These are phyloP conservation scores for Phycodurus eques DNA, from an alignment of 2,113 vertebrate species.

Conservation along the genomic window DNA sequence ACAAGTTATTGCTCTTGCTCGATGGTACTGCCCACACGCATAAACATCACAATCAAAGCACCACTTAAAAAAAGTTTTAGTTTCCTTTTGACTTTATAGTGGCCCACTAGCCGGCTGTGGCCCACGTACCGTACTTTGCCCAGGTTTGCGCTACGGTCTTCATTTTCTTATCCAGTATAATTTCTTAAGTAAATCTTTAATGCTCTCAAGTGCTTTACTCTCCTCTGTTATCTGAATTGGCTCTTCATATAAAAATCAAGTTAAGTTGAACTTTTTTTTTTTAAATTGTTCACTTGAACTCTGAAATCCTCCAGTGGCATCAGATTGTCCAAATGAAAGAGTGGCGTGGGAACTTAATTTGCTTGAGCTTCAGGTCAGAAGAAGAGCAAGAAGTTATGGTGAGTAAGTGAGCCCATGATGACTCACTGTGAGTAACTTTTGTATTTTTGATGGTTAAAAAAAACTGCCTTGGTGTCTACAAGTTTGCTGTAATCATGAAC, in stretches of 20 bases:
- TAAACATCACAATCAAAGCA: neutral
- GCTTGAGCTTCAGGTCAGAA: conserved; percentile 20
- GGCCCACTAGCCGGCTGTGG: neutral
- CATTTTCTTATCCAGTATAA: conserved; percentile 48
- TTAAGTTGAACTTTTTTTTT: conserved; percentile 37
- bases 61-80: neutral
- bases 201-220: conserved; percentile 44
- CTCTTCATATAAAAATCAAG: conserved; percentile 47
- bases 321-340: conserved; percentile 41
- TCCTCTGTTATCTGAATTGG: conserved; percentile 41
- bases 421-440: conserved; percentile 35
- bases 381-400: conserved; percentile 7
- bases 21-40: no score
- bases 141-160: neutral
- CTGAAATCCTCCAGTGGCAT: conserved; percentile 49
- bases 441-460: conserved; percentile 7
- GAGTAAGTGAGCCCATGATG: conserved; percentile 5
- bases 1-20: no score
- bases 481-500: conserved; percentile 23
- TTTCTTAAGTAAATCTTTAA: conserved; percentile 50
- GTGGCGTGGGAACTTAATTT: conserved; percentile 29
- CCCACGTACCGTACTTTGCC: neutral
- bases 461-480: neutral
- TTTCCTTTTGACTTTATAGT: neutral
- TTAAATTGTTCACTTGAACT: conserved; percentile 47